Evolutionary conservation across 2,113 vertebrate genomes (phyloP), one percentile per base, ranked within the genome.

Genomic region (Corapipo altera): DNA sequence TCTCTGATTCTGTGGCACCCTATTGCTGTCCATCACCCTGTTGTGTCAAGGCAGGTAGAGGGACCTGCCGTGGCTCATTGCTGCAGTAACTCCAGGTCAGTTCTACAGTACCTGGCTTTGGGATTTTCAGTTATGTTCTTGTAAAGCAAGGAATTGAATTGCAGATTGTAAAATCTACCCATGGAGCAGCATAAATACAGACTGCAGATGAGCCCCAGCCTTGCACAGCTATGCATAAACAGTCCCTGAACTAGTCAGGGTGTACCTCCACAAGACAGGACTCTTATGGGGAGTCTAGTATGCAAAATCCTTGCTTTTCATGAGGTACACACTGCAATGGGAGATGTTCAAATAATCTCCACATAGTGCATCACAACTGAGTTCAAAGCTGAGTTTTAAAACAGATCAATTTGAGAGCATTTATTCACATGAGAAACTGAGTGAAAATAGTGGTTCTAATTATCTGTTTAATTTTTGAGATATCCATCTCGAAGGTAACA

Each of bases 241-340:
- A 58, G 59, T 39, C 43, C 39, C 65, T 49, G 57, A 61, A 12
- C 41, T 30, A 61, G n/a, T 24, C 35, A 49, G 32, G 12, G 17
- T 4, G 1, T 39, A 27, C 27, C 44, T 69, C 46, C 41, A 13
- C 4, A n/a, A 37, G 54, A 27, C 19, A 12, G 0, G 0, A n/a
- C 11, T 70, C 70, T 52, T 46, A 22, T 69, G 28, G 19, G 72
- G 10, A 73, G 43, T 16, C 58, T 51, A 44, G 15, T 11, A 24
- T 4, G 15, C 26, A 64, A 70, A 65, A 32, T 19, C 57, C 61
- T 64, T 69, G 8, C 20, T 65, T 88, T 49, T 48, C 0, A 0
- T 27, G 41, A 72, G 7, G 26, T 54, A 27, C 30, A 23, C 10
- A 2, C 35, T 48, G n/a, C 37, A 73, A 23, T 2, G 4, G 28